These are phyloP conservation scores for Aricia agestis DNA, from an alignment of 1,140 invertebrate species.

Conservation along the genomic window DNA sequence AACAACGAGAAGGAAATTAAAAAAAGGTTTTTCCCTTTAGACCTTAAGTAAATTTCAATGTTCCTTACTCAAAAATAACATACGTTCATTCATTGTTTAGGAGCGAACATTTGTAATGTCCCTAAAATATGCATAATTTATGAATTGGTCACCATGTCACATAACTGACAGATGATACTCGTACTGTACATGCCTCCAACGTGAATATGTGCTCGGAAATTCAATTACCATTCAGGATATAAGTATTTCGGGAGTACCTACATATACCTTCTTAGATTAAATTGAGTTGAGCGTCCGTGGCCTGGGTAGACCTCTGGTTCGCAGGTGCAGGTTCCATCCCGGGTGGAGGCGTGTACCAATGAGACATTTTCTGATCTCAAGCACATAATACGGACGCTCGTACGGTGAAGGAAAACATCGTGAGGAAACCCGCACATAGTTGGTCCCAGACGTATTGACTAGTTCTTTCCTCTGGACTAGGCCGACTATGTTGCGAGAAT, in stretches of 20 bases:
- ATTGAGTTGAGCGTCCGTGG: too few species aligned
- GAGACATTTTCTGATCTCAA: too few species aligned
- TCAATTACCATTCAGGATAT: constrained; percentile 7
- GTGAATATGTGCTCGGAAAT: neutral
- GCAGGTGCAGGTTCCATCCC: too few species aligned
- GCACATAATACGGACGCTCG: too few species aligned
- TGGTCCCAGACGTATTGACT: too few species aligned
- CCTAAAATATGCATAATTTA: constrained; percentile 3
- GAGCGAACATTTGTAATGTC: neutral
- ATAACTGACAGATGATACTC: neutral
- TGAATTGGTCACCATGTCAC: constrained; percentile 2
- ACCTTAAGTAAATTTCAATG: neutral
- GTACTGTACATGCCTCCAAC: constrained; percentile 1
- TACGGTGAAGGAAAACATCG: too few species aligned
- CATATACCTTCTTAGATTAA: neutral
- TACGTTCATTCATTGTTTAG: neutral
- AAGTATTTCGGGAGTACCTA: neutral
- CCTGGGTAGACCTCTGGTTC: too few species aligned
- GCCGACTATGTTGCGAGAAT: too few species aligned
- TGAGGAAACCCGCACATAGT: too few species aligned
- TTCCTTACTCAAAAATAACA: neutral
- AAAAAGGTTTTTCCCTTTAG: neutral
- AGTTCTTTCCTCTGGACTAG: too few species aligned
- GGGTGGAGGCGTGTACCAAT: too few species aligned
- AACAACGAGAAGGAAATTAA: neutral